Evolutionary conservation across 2,888 invertebrate genomes (phyloP).

Genomic region (Drosophila quinaria): DNA sequence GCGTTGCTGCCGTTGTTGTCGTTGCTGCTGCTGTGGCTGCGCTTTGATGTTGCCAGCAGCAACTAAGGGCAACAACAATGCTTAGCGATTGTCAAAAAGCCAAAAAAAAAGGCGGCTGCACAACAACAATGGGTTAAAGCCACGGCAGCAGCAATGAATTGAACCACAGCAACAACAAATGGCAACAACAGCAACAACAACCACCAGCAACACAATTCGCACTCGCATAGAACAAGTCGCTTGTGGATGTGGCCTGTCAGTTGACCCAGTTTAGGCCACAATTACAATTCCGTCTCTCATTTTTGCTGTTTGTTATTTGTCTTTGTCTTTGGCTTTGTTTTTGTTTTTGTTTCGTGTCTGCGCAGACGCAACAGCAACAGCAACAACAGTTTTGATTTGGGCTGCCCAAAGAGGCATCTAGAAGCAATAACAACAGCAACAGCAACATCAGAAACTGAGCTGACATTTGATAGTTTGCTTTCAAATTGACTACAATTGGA

Average conservation of each 20-base stretch:
- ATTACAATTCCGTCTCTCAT: slow-evolving; percentile 72
- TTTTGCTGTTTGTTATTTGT: slow-evolving; percentile 41
- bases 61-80: slow-evolving; percentile 57
- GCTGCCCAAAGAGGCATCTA: slow-evolving; percentile 63
- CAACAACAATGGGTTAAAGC: slow-evolving; percentile 55
- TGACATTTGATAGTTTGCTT: slow-evolving; percentile 82
- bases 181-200: slow-evolving; percentile 17
- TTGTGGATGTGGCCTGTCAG: slow-evolving; percentile 45
- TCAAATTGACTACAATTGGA: slow-evolving; percentile 79
- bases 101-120: slow-evolving; percentile 44
- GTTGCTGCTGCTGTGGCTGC: slow-evolving; percentile 34
- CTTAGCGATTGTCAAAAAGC: slow-evolving; percentile 62
- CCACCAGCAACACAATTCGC: slow-evolving; percentile 54
- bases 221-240: slow-evolving; percentile 59
- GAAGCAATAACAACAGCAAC: slow-evolving; percentile 41
- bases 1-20: slow-evolving; percentile 35
- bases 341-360: slow-evolving; percentile 46
- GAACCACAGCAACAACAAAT: slow-evolving; percentile 29
- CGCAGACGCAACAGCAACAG: slow-evolving; percentile 67
- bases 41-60: slow-evolving; percentile 65
- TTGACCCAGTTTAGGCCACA: slow-evolving; percentile 81
- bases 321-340: slow-evolving; percentile 32
- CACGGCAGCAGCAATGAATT: slow-evolving; percentile 22
- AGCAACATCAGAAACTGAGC: slow-evolving; percentile 46
- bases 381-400: slow-evolving; percentile 59